phyloP scores from a whole-genome alignment of 2,113 vertebrate genomes.

The Etheostoma spectabile region DNA sequence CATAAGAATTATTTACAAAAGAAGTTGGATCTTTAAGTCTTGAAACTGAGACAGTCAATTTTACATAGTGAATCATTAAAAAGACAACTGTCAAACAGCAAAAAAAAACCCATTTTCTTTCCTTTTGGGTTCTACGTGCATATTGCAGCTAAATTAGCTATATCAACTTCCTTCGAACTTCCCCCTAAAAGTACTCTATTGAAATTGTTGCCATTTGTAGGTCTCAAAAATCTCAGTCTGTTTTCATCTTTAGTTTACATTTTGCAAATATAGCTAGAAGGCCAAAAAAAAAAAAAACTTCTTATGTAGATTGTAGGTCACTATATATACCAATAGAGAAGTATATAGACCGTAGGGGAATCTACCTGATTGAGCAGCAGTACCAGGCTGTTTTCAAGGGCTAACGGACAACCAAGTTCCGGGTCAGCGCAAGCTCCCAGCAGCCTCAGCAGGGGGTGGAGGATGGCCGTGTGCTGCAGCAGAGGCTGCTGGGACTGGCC shows the following conservation, averaged over 20 bases:
- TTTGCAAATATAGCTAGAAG: background rate
- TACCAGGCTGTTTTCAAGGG: conserved; percentile 91
- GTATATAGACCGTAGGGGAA: background rate
- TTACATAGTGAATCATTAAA: no score
- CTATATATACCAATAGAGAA: background rate
- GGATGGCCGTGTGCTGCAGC: conserved; percentile 88
- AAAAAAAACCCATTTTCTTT: background rate
- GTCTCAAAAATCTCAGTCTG: background rate
- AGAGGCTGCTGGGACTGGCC: conserved; percentile 93
- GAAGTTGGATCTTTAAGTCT: no score
- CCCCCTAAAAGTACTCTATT: background rate
- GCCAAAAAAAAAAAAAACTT: no score
- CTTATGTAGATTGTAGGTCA: background rate
- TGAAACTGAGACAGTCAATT: no score
- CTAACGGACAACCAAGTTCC: conserved; percentile 80
- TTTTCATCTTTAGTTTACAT: background rate
- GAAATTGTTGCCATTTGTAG: background rate
- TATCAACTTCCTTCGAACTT: background rate
- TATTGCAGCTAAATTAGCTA: background rate
- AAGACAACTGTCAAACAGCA: no score
- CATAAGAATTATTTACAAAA: no score
- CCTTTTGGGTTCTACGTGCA: background rate
- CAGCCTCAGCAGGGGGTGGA: conserved; percentile 90
- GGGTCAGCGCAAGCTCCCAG: conserved; percentile 88
- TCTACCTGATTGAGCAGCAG: conserved; percentile 90